Conservation (phyloP, 2,888 invertebrate genomes). For the Strigamia maritima region DNA sequence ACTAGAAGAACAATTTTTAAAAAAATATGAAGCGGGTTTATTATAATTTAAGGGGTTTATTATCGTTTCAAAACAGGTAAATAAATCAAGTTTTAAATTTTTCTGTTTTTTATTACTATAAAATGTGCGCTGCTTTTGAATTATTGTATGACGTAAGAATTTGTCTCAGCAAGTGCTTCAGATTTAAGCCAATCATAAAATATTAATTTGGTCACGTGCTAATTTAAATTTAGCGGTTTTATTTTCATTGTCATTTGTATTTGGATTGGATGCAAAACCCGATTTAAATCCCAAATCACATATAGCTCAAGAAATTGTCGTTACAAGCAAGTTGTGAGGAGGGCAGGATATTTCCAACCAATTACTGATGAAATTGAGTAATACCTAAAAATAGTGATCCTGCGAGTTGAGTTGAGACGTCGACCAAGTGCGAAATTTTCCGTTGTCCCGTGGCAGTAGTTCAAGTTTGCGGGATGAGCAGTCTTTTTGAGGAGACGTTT, state of each 20-base stretch:
- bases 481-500: background rate
- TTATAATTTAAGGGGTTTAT: no score
- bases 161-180: background rate
- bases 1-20: no score
- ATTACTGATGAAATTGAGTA: background rate
- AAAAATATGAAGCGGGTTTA: no score
- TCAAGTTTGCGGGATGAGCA: background rate
- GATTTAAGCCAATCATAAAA: background rate
- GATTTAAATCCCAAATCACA: background rate
- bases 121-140: background rate
- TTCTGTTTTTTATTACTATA: background rate
- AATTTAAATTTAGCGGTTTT: conserved; percentile 11
- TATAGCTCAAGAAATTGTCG: background rate
- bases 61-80: no score
- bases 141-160: background rate
- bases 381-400: background rate
- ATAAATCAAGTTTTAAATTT: no score
- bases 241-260: background rate
- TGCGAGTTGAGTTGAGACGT: background rate
- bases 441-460: background rate
- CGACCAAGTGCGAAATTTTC: background rate
- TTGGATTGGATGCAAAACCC: background rate
- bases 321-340: background rate
- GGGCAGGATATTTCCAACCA: background rate
- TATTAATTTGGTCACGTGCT: background rate